These are phyloP conservation scores for Mythimna impura DNA, from an alignment of 2,888 invertebrate genomes.

Conservation along the genomic window DNA sequence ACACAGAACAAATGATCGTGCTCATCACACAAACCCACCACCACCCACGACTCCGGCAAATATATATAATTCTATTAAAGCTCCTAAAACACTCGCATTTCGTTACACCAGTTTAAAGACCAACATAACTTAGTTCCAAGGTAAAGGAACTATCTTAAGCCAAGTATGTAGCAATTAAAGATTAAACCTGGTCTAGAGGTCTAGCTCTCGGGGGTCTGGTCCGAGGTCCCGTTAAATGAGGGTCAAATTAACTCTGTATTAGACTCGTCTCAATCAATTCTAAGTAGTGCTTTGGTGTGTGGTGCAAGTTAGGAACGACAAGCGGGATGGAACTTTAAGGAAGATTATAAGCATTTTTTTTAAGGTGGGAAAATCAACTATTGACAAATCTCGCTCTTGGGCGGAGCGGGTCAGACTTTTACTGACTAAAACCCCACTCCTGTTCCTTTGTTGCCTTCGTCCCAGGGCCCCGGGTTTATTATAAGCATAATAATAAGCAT, in stretches of 20 bases:
- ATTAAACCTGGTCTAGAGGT: slow-evolving; percentile 56
- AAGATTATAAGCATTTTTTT: neutral
- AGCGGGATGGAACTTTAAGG: neutral
- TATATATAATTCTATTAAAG: neutral
- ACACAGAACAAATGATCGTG: too few relatives aligned
- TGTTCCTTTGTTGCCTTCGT: too few relatives aligned
- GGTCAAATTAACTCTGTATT: slow-evolving; percentile 72
- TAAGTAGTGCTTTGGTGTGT: slow-evolving; percentile 61
- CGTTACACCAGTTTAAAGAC: slow-evolving; percentile 28
- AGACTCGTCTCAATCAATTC: slow-evolving; percentile 84
- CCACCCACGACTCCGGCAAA: too few relatives aligned
- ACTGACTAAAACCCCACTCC: too few relatives aligned
- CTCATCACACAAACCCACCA: too few relatives aligned
- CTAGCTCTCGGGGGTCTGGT: slow-evolving; percentile 45
- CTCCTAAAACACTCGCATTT: neutral
- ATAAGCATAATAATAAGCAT: too few relatives aligned
- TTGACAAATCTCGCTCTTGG: too few relatives aligned
- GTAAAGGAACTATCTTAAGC: slow-evolving; percentile 35
- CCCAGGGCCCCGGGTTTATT: too few relatives aligned
- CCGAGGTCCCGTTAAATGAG: slow-evolving; percentile 73
- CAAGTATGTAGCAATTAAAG: slow-evolving; percentile 64
- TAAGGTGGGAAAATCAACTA: too few relatives aligned
- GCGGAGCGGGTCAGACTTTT: too few relatives aligned
- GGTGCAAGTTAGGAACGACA: slow-evolving; percentile 46
- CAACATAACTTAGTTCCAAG: slow-evolving; percentile 10